A percentile compares a stretch with the other conserved stretches of the same genome.
These are phyloP conservation scores for Erpobdella octoculata DNA, from an alignment of 2,888 invertebrate genomes.

Conservation along the genomic window DNA sequence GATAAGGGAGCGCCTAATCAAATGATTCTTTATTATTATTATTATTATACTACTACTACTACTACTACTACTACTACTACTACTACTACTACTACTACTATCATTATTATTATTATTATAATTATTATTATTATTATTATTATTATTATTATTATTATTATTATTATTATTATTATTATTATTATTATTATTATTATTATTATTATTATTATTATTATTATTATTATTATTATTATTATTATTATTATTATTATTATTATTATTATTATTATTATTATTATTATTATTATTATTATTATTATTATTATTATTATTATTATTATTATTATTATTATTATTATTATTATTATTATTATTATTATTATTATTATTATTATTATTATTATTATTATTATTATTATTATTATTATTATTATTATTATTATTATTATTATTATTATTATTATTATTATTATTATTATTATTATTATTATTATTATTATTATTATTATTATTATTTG, in stretches of 20 bases:
- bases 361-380: too few species aligned
- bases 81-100: not conserved
- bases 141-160: too few species aligned
- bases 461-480: not conserved
- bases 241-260: conserved; percentile 20
- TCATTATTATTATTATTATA: too few species aligned
- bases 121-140: too few species aligned
- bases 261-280: conserved; percentile 24
- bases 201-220: conserved; percentile 22
- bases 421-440: not conserved
- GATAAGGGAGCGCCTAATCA: too few species aligned
- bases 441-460: not conserved
- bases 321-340: not conserved
- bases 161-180: conserved; percentile 17
- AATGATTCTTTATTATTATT: too few species aligned
- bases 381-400: conserved; percentile 1
- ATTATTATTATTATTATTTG: too few species aligned
- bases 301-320: conserved; percentile 15
- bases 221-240: conserved; percentile 6
- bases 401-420: not conserved
- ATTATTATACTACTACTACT: too few species aligned
- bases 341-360: too few species aligned
- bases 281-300: conserved; percentile 16
- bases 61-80: not conserved
- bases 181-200: conserved; percentile 13